Evolutionary conservation across 1,140 invertebrate genomes (phyloP), one percentile per base, ranked within the genome.

Genomic region (Nixonia krombeini): DNA sequence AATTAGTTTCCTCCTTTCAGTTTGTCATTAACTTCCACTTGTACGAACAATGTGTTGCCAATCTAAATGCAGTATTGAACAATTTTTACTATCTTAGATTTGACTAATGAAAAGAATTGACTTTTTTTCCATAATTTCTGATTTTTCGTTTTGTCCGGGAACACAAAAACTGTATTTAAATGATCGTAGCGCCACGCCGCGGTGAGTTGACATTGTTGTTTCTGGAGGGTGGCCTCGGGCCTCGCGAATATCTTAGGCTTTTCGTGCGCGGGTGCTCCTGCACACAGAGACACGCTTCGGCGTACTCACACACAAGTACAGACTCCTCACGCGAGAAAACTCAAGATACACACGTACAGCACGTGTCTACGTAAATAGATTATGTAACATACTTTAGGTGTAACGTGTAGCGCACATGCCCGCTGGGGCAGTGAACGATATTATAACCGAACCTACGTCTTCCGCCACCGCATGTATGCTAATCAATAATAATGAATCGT

Each of bases 151-250:
- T n/a, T n/a, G n/a, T n/a, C 61, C 23, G 25, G n/a, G 26, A 78
- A 81, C 79, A 81, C 66, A 76, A 74, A 80, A 81, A 79, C 66
- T 68, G 73, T 78, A 81, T 81, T 80, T 68, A 80, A 83, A 79
- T 73, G 78, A 81, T 80, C 75, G 72, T 64, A 49, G 72, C 68
- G 59, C 45, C 47, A 50, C 65, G 62, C 51, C 67, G 57, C 59
- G 63, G 73, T 72, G 77, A 80, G 81, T 85, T 83, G 80, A 82
- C 81, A 83, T 81, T 84, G 81, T 84, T 84, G 76, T 84, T 83
- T 82, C 78, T 79, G 7, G 72, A 76, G 78, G 78, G 79, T 72
- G 63, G 66, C 76, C 75, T 40, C 37, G 67, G 79, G 76, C 70
- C 59, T 58, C 68, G 68, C 73, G 75, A 82, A 82, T 82, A 82